These are phyloP conservation scores for Lithodes maja DNA, from an alignment of 2,888 invertebrate genomes.

Conservation along the genomic window DNA sequence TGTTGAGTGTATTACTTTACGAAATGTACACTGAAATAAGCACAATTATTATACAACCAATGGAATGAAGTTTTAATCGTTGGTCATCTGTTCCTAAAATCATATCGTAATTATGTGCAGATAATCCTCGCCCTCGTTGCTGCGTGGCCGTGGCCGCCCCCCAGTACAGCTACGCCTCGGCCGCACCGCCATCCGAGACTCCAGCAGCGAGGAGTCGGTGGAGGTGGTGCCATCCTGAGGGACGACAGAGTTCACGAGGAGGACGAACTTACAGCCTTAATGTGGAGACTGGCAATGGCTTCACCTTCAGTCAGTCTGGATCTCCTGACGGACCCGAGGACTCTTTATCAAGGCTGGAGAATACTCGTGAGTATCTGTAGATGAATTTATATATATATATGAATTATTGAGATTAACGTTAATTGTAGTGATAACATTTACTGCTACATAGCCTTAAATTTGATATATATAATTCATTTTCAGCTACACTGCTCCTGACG, in stretches of 20 bases:
- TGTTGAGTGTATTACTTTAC: too few species aligned
- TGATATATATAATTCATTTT: not conserved
- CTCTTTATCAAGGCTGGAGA: slow-evolving; percentile 50
- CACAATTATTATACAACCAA: too few species aligned
- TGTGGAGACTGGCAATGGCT: slow-evolving; percentile 66
- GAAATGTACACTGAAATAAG: too few species aligned
- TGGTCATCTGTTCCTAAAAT: too few species aligned
- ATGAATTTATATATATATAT: not conserved
- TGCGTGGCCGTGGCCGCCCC: slow-evolving; percentile 44
- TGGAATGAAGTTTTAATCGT: too few species aligned
- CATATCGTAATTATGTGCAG: not conserved
- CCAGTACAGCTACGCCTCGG: slow-evolving; percentile 22
- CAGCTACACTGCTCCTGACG: slow-evolving; percentile 46
- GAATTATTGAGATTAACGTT: not conserved
- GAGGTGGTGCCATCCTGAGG: slow-evolving; percentile 61
- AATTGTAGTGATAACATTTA: too few species aligned
- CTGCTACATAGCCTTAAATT: not conserved
- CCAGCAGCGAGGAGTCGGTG: slow-evolving; percentile 16
- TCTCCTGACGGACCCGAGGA: slow-evolving; percentile 52
- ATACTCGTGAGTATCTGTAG: slow-evolving; percentile 38
- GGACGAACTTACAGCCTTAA: slow-evolving; percentile 65
- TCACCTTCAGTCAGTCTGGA: slow-evolving; percentile 45
- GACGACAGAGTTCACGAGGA: slow-evolving; percentile 65
- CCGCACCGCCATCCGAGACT: not conserved
- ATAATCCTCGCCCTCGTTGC: slow-evolving; percentile 41